phyloP scores from a whole-genome alignment of 2,888 invertebrate genomes.

The Opisthograptis luteolata region DNA sequence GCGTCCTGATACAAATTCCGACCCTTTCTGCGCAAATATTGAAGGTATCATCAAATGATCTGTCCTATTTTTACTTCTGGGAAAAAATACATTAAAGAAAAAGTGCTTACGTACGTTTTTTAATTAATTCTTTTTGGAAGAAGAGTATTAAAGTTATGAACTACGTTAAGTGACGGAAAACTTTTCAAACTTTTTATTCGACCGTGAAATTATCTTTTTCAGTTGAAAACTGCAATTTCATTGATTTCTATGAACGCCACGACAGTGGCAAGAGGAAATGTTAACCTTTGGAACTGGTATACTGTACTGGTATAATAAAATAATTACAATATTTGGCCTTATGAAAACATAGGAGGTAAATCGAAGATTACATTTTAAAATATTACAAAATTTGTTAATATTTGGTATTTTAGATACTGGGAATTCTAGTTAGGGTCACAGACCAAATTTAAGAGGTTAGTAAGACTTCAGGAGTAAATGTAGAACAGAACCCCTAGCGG shows the following conservation, averaged over 20 bases:
- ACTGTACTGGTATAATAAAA: neutral
- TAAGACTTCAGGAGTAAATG: no score
- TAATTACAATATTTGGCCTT: neutral
- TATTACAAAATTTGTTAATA: neutral
- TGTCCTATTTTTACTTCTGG: neutral
- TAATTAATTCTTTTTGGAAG: constrained; percentile 17
- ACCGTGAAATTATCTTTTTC: constrained; percentile 24
- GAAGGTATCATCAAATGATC: constrained; percentile 12
- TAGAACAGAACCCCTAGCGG: no score
- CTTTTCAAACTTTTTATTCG: constrained; percentile 20
- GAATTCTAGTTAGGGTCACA: no score
- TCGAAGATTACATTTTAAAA: neutral
- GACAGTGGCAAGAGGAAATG: neutral
- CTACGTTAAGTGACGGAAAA: constrained; percentile 12
- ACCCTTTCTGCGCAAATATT: constrained; percentile 28
- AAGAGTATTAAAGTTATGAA: constrained; percentile 11
- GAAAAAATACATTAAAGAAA: neutral
- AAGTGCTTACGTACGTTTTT: constrained; percentile 14
- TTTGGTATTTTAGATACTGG: no score
- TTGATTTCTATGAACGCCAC: constrained; percentile 4
- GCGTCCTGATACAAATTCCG: constrained; percentile 35
- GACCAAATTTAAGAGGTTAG: no score
- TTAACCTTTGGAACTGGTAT: neutral
- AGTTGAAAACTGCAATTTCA: constrained; percentile 15
- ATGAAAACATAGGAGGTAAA: neutral